Percentiles rank a stretch among this genome's conserved stretches.
Evolutionary conservation across 2,888 invertebrate genomes (phyloP).

Genomic region (Drosophila imparisetae): DNA sequence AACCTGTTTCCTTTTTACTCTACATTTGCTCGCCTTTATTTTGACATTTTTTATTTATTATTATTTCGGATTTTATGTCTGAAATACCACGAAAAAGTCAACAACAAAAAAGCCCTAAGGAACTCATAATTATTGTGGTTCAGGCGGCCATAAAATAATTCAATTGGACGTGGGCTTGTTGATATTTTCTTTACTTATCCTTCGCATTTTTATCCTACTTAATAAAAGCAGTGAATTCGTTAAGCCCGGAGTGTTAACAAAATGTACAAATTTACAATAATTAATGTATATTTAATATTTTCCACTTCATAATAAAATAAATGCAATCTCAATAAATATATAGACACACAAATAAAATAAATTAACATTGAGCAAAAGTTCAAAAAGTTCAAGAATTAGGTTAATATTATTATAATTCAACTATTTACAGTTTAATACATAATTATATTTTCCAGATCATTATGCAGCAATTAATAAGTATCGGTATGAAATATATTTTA

Average conservation of each 20-base stretch:
- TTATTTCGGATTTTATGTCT: constrained; percentile 9
- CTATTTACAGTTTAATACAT: background rate
- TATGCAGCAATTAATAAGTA: background rate
- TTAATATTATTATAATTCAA: background rate
- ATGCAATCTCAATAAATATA: background rate
- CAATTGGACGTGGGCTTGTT: constrained; percentile 30
- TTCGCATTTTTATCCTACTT: constrained; percentile 1
- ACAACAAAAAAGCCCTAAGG: constrained; percentile 21
- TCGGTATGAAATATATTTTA: background rate
- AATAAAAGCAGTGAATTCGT: constrained; percentile 21
- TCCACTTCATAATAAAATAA: background rate
- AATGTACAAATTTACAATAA: background rate
- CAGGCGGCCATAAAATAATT: constrained; percentile 32
- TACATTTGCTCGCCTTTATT: constrained; percentile 21
- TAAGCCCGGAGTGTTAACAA: constrained; percentile 22
- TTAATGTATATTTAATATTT: background rate
- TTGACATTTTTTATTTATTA: constrained; percentile 21
- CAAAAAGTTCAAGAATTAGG: background rate
- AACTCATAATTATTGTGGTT: constrained; percentile 33
- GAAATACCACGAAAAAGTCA: constrained; percentile 16
- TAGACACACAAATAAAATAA: background rate
- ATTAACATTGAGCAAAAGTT: background rate
- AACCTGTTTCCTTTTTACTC: constrained; percentile 22
- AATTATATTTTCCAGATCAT: background rate
- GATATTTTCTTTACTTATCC: background rate